These are phyloP conservation scores for Cyphomyrus plagiostoma DNA, from an alignment of 2,113 vertebrate species.

Conservation along the genomic window DNA sequence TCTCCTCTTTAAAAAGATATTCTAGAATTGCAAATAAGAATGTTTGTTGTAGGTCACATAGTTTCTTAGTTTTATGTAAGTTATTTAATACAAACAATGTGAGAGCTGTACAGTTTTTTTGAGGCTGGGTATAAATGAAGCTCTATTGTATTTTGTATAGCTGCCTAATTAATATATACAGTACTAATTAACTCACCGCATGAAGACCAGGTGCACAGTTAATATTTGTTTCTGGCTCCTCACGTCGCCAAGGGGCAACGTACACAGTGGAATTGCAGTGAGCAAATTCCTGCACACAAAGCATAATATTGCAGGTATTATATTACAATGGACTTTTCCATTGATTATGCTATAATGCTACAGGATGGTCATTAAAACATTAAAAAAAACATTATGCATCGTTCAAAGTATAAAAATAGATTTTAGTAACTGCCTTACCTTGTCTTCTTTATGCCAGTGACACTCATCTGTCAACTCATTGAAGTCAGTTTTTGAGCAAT, in stretches of 20 bases:
- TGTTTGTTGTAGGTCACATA: not conserved
- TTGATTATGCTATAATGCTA: not conserved
- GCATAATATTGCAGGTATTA: not conserved
- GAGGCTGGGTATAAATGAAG: not conserved
- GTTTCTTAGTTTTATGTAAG: not conserved
- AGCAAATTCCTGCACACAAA: slow-evolving; percentile 53
- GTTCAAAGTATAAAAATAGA: not conserved
- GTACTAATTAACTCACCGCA: slow-evolving; percentile 31
- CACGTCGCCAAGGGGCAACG: slow-evolving; percentile 56
- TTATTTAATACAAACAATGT: not conserved
- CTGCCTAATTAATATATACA: not conserved
- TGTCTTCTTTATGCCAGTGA: slow-evolving; percentile 31
- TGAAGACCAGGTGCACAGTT: slow-evolving; percentile 49
- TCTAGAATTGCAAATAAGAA: not conserved
- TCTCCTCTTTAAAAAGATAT: slow-evolving; percentile 29
- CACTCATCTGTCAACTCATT: slow-evolving; percentile 62
- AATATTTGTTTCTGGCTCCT: slow-evolving; percentile 42
- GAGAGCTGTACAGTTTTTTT: not conserved
- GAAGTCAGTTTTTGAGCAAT: slow-evolving; percentile 70
- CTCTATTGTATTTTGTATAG: not conserved
- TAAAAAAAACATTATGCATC: not conserved
- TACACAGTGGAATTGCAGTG: slow-evolving; percentile 66
- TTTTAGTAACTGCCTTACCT: slow-evolving; percentile 55
- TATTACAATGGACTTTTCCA: not conserved
- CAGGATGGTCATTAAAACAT: not conserved